Evolutionary conservation across 1,140 invertebrate species (phyloP).

Genomic region (Nasonia vitripennis): DNA sequence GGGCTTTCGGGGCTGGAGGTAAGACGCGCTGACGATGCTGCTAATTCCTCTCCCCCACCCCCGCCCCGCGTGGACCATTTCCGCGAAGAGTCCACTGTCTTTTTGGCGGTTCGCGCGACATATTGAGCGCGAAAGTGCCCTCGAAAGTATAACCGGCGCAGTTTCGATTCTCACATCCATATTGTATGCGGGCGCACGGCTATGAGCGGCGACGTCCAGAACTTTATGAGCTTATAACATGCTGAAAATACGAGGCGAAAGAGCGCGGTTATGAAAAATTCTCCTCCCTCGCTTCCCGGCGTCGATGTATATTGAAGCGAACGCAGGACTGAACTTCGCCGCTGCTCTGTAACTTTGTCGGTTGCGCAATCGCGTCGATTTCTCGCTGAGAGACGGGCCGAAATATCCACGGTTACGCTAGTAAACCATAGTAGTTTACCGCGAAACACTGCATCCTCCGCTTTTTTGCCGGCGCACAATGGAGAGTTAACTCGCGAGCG

Average conservation of each 20-base stretch:
- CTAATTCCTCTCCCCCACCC: background rate
- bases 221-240: slow-evolving; percentile 42
- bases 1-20: background rate
- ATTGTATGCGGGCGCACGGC: background rate
- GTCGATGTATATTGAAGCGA: slow-evolving; percentile 27
- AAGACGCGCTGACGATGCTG: background rate
- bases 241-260: background rate
- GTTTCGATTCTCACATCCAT: slow-evolving; percentile 17
- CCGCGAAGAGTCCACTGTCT: no score
- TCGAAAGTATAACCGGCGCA: background rate
- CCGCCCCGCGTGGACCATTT: no score
- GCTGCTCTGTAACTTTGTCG: background rate
- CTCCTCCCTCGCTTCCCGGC: background rate
- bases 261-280: slow-evolving; percentile 30
- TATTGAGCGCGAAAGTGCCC: background rate
- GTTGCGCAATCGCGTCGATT: slow-evolving; percentile 13
- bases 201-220: background rate
- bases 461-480: slow-evolving; percentile 2
- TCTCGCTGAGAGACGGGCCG: no score
- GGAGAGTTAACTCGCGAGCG: slow-evolving; percentile 24
- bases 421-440: slow-evolving; percentile 16
- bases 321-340: background rate
- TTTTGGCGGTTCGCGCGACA: no score
- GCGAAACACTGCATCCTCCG: background rate
- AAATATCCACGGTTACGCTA: slow-evolving; percentile 15